Evolutionary conservation across 1,140 invertebrate species (phyloP).

Genomic region (Procambarus clarkii): DNA sequence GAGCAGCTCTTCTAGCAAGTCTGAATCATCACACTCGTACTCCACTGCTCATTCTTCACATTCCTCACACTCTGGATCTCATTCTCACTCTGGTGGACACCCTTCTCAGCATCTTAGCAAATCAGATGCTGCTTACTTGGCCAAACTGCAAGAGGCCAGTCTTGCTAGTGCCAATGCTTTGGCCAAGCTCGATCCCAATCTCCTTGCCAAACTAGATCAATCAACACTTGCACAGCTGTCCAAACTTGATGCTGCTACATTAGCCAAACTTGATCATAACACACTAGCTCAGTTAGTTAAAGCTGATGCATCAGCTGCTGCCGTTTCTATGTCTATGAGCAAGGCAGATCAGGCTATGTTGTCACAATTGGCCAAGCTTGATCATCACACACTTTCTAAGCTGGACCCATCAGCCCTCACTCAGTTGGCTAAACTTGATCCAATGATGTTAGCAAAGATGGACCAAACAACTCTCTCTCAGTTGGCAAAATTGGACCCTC

Average conservation of each 20-base stretch:
- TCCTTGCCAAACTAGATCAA: slow-evolving; percentile 69
- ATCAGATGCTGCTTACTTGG: slow-evolving; percentile 66
- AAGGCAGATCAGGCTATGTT: slow-evolving; percentile 71
- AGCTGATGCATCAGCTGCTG: slow-evolving; percentile 68
- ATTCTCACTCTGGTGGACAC: slow-evolving; percentile 44
- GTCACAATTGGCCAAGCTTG: slow-evolving; percentile 54
- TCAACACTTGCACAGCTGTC: slow-evolving; percentile 68
- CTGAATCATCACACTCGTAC: slow-evolving; percentile 59
- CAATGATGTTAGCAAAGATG: slow-evolving; percentile 70
- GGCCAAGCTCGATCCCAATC: slow-evolving; percentile 69
- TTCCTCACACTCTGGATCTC: slow-evolving; percentile 42
- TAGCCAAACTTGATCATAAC: slow-evolving; percentile 70
- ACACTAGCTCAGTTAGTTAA: slow-evolving; percentile 68
- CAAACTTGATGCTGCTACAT: slow-evolving; percentile 67
- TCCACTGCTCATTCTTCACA: slow-evolving; percentile 66
- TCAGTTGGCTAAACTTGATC: slow-evolving; percentile 69
- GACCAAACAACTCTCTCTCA: slow-evolving; percentile 69
- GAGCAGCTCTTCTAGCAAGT: slow-evolving; percentile 62
- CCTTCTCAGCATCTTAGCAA: slow-evolving; percentile 67
- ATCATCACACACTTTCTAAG: slow-evolving; percentile 54
- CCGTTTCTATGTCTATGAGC: slow-evolving; percentile 68
- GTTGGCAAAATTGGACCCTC: slow-evolving; percentile 63
- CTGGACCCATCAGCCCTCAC: slow-evolving; percentile 47
- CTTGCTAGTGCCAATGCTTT: slow-evolving; percentile 71
- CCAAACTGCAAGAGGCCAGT: slow-evolving; percentile 71